These are phyloP conservation scores for Orthonyx spaldingii DNA, from an alignment of 2,113 vertebrate species.

Conservation along the genomic window DNA sequence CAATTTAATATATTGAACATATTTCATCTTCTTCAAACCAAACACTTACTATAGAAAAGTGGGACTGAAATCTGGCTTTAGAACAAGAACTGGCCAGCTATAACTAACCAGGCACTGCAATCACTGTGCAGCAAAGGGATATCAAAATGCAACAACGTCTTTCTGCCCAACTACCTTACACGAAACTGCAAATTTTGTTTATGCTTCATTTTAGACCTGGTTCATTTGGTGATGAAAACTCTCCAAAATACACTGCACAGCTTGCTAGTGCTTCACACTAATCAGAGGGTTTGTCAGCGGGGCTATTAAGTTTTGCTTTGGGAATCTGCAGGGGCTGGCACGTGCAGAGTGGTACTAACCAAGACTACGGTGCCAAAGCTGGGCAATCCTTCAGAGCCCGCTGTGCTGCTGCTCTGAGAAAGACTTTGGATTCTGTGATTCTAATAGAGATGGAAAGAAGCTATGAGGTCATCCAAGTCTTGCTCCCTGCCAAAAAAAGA, in stretches of 20 bases:
- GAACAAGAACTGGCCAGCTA: not conserved
- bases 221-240: not conserved
- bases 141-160: not conserved
- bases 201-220: not conserved
- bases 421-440: not conserved
- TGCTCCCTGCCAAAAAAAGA: not conserved
- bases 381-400: not conserved
- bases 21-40: not conserved
- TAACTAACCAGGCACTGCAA: not conserved
- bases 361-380: not conserved
- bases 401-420: not conserved
- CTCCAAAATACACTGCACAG: not conserved
- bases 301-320: not conserved
- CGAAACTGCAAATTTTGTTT: not conserved
- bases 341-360: not conserved
- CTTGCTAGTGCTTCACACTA: not conserved
- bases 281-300: conserved; percentile 10
- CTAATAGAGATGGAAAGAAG: conserved; percentile 34
- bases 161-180: not conserved
- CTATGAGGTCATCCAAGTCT: conserved; percentile 33
- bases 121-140: not conserved
- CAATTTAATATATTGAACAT: not conserved
- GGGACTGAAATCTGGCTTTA: not conserved
- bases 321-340: not conserved
- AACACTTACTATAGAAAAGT: not conserved